Percentiles rank a stretch among this genome's conserved stretches.
Evolutionary conservation across 2,113 vertebrate genomes (phyloP).

Genomic region (Empidonax alnorum): DNA sequence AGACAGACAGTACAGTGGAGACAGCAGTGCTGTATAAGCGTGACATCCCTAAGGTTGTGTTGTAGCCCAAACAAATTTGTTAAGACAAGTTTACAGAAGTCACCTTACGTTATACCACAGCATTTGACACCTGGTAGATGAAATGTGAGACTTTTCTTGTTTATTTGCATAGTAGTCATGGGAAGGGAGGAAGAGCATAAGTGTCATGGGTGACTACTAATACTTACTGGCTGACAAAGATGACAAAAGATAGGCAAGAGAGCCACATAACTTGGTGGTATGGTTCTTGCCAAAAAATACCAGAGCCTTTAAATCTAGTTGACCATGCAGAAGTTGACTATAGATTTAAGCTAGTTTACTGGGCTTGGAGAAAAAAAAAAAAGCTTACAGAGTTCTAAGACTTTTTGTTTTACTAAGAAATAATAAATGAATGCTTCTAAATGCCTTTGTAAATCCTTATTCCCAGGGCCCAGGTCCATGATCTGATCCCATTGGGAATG

Average conservation of each 20-base stretch:
- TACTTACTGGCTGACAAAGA: not conserved
- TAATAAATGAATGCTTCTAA: not conserved
- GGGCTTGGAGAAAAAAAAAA: not conserved
- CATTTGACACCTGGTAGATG: not conserved
- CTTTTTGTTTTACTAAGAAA: not conserved
- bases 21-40: accelerated
- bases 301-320: not conserved
- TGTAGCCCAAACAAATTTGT: not conserved
- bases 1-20: no score
- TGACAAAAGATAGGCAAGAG: not conserved
- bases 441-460: not conserved
- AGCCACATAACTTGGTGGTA: not conserved
- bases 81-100: not conserved
- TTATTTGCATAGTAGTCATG: not conserved
- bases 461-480: not conserved
- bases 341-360: not conserved
- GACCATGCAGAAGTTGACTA: not conserved
- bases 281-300: not conserved
- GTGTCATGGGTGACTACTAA: not conserved
- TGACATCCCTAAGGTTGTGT: not conserved
- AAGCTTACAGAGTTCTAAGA: not conserved
- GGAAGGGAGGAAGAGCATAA: not conserved
- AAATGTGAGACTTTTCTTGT: not conserved
- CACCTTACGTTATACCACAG: not conserved
- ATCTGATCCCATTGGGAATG: not conserved